Base-by-base conservation (phyloP, 2,888 invertebrate genomes). In the Xylophagus ater region DNA sequence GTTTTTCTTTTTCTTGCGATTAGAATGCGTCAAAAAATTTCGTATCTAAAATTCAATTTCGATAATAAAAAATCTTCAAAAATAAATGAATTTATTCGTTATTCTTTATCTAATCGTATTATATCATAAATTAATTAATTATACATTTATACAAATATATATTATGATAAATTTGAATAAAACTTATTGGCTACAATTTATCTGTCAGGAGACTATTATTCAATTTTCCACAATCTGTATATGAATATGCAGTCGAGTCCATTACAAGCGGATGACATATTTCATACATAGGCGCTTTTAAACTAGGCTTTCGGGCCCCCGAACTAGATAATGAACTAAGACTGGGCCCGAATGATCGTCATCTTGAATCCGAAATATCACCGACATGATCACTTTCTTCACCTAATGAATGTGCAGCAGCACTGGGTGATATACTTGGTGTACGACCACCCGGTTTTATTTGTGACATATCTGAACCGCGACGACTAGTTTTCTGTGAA, bases 381-480 rank as follows among this genome's bases (percentile, higher is more conserved):
- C 59, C 67, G 13, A 66, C 65, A 7, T 68, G 64, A 50, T 73
- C 73, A 49, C 71, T 71, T 40, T 73, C 73, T 28, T 72, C 73
- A 7, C 70, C 71, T 38, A 71, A 54, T 4, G 71, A 73, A 49
- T 72, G 70, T 2, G 60, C 59, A 2, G 66, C 68, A 3, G 67
- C 69, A 46, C 67, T 67, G 5, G 67, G 66, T 45, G 73, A 72
- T 48, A 69, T 72, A 51, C 72, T 72, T n/a, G 72, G 68, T 5
- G 70, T 71, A 15, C 72, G 58, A 29, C 68, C 65, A n/a, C 49
- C 45, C 33, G 69, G 67, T n/a, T 12, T 9, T n/a, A 26, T 26
- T 49, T 71, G 70, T 6, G 73, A 72, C 53, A 73, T 72, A 47
- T 73, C 73, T 0, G 72, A 72, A 12, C 72, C 73, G 20, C 73